Conservation (phyloP, 2,113 vertebrate species). For the Rattus rattus region DNA sequence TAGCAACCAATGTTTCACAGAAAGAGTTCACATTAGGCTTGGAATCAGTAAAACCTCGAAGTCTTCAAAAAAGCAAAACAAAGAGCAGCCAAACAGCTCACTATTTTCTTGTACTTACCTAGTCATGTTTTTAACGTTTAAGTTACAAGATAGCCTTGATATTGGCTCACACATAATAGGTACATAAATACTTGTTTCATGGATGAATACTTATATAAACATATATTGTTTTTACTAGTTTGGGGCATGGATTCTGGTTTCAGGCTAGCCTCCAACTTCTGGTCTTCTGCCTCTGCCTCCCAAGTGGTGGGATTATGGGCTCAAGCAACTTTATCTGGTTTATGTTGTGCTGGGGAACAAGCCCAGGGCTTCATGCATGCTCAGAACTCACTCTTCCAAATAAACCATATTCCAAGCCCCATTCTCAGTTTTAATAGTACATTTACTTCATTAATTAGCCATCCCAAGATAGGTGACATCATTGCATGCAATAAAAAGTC, state of each 20-base stretch:
- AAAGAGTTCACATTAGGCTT: slow-evolving; percentile 20
- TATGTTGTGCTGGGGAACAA: background rate
- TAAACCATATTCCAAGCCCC: background rate
- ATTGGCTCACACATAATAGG: background rate
- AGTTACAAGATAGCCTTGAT: slow-evolving; percentile 12
- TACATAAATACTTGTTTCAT: slow-evolving; percentile 22
- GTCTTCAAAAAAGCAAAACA: background rate
- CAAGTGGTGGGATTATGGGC: background rate
- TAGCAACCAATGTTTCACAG: background rate
- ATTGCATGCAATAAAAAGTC: slow-evolving; percentile 1
- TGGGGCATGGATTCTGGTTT: background rate
- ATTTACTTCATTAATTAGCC: slow-evolving; percentile 17
- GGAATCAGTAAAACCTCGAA: background rate
- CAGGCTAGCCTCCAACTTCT: background rate
- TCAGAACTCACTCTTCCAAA: background rate
- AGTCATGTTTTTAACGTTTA: slow-evolving; percentile 14
- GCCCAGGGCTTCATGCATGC: background rate
- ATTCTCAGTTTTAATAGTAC: slow-evolving; percentile 19
- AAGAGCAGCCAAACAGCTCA: background rate
- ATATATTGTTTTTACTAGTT: background rate
- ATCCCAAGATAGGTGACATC: background rate
- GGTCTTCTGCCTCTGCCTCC: background rate
- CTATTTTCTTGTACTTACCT: slow-evolving; percentile 20
- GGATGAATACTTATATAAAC: slow-evolving; percentile 27
- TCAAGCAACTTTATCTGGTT: background rate